Percentiles rank a stretch among this genome's conserved stretches.
phyloP scores from a whole-genome alignment of 2,888 invertebrate genomes.

The Luperina testacea region DNA sequence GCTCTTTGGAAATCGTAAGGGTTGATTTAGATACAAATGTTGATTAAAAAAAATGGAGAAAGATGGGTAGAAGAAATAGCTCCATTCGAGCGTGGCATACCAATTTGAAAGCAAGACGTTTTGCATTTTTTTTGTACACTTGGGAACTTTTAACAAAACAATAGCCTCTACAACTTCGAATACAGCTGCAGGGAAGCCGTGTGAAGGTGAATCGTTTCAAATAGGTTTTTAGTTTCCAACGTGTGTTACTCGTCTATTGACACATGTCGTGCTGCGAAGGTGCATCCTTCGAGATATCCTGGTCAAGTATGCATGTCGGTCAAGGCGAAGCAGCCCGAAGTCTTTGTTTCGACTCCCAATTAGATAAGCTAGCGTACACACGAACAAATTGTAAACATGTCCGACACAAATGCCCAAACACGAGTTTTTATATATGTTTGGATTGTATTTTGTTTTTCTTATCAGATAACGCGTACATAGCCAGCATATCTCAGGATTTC shows the following conservation, averaged over 20 bases:
- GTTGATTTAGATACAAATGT: background rate
- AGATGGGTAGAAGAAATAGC: background rate
- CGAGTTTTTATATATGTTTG: constrained; percentile 52
- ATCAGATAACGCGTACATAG: constrained; percentile 51
- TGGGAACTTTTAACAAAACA: constrained; percentile 10
- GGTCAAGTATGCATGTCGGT: constrained; percentile 40
- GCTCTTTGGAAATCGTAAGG: constrained; percentile 8
- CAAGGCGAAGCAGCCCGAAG: constrained; percentile 46
- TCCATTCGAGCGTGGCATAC: background rate
- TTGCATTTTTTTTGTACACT: background rate
- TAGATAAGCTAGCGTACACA: constrained; percentile 53
- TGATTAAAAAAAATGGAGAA: background rate
- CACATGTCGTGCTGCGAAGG: constrained; percentile 4
- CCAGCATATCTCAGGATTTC: constrained; percentile 60
- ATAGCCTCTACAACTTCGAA: background rate
- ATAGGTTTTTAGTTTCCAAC: background rate
- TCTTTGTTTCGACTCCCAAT: constrained; percentile 44
- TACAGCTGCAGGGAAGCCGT: background rate
- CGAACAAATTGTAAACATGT: constrained; percentile 50
- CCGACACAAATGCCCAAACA: constrained; percentile 51
- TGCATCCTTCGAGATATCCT: constrained; percentile 21
- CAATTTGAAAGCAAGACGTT: background rate
- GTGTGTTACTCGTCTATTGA: background rate
- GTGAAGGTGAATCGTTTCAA: background rate
- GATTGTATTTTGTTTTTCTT: constrained; percentile 56